phyloP scores from a whole-genome alignment of 2,797 vertebrate genomes.

The Ficedula albicollis region DNA sequence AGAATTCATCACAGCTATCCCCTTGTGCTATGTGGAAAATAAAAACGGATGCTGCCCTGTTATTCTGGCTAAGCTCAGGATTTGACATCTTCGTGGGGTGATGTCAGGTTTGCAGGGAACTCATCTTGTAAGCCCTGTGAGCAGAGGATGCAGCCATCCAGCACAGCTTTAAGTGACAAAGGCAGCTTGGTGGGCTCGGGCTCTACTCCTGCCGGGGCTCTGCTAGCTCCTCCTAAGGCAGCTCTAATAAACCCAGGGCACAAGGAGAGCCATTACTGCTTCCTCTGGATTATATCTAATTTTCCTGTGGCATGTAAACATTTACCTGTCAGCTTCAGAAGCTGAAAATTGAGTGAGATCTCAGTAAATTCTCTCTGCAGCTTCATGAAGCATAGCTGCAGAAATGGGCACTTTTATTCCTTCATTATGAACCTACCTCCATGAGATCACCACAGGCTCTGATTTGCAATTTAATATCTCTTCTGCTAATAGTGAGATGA shows the following conservation, averaged over 20 bases:
- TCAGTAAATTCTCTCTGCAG: not conserved
- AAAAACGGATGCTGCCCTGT: not conserved
- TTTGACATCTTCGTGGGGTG: not conserved
- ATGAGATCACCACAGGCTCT: conserved; percentile 25
- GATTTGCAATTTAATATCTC: conserved; percentile 34
- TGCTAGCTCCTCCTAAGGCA: not conserved
- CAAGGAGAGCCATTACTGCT: not conserved
- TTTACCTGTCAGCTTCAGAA: not conserved
- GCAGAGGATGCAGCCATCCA: not conserved
- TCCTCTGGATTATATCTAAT: not conserved
- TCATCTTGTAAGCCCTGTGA: not conserved
- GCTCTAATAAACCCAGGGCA: not conserved
- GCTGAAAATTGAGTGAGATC: not conserved
- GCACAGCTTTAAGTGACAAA: not conserved
- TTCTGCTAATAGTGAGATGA: conserved; percentile 53
- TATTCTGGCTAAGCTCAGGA: not conserved
- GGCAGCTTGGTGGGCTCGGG: not conserved
- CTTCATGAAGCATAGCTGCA: not conserved
- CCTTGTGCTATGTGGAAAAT: not conserved
- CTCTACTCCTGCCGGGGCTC: not conserved
- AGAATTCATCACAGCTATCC: not conserved
- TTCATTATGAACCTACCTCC: not conserved
- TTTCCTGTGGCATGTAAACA: not conserved
- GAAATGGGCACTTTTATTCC: not conserved
- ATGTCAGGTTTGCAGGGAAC: not conserved